Conservation (phyloP, 92 coral and sea anemone species). For the Palythoa caribaeorum region DNA sequence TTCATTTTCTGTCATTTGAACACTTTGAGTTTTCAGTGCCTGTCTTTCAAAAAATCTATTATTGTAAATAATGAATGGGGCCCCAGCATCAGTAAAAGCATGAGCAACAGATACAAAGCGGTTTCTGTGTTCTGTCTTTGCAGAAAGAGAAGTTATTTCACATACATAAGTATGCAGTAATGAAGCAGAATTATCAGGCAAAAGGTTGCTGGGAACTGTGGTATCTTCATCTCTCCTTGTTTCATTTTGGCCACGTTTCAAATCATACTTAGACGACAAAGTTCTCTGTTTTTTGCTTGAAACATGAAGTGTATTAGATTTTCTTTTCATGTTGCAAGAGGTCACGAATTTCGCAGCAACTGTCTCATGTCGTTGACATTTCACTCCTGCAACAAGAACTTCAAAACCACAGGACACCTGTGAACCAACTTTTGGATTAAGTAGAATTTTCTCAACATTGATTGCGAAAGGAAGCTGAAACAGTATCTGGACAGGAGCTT, state of each 20-base stretch:
- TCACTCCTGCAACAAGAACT: constrained; percentile 78
- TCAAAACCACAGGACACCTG: constrained; percentile 93
- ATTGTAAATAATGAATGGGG: constrained; percentile 68
- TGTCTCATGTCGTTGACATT: background rate
- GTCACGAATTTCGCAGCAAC: background rate
- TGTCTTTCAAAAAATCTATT: constrained; percentile 58
- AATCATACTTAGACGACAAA: background rate
- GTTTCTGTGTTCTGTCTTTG: constrained; percentile 72
- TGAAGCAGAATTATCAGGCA: background rate
- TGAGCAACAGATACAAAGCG: constrained; percentile 78
- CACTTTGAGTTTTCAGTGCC: constrained; percentile 38
- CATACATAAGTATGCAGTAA: constrained; percentile 60
- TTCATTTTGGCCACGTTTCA: background rate
- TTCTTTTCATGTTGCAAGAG: constrained; percentile 14
- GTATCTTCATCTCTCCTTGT: constrained; percentile 7
- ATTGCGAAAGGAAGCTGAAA: constrained; percentile 87
- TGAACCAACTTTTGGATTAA: constrained; percentile 93
- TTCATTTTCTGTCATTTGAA: background rate
- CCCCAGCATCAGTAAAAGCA: constrained; percentile 66
- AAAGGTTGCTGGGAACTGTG: background rate
- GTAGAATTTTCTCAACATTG: constrained; percentile 75
- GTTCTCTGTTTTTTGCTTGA: background rate
- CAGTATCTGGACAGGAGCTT: constrained; percentile 82
- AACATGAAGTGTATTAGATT: constrained; percentile 1
- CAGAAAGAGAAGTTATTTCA: constrained; percentile 65